phyloP scores from a whole-genome alignment of 2,888 invertebrate species.

The Spisula solida region DNA sequence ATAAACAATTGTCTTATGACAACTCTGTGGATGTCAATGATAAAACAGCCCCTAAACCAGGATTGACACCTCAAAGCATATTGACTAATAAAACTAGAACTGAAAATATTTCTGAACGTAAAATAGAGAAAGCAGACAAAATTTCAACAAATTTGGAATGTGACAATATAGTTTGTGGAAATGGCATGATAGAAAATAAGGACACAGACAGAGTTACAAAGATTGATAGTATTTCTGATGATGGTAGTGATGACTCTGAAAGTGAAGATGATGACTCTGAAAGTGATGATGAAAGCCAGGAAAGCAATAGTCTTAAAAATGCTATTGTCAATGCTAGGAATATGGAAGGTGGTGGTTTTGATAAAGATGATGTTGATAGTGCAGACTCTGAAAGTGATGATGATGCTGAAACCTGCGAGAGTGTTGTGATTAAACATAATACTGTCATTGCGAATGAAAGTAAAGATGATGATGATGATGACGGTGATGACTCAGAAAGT shows the following conservation, averaged over 20 bases:
- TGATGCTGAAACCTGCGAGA: constrained; percentile 2
- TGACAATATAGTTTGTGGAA: neutral
- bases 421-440: too few species aligned
- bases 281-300: neutral
- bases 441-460: too few species aligned
- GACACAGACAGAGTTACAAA: neutral
- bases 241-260: neutral
- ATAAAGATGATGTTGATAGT: constrained; percentile 6
- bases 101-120: neutral
- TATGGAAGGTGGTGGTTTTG: neutral
- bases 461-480: neutral
- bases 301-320: neutral
- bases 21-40: neutral
- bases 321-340: neutral
- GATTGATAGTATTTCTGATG: neutral
- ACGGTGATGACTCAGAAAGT: constrained; percentile 18
- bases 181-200: neutral
- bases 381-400: constrained; percentile 1
- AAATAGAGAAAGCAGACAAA: neutral
- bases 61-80: neutral
- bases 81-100: neutral
- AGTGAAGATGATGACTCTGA: neutral
- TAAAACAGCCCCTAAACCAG: neutral
- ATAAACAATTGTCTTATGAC: neutral
- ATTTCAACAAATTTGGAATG: neutral